phyloP scores from a whole-genome alignment of 2,797 vertebrate species.

The Hozukius guyotensis region DNA sequence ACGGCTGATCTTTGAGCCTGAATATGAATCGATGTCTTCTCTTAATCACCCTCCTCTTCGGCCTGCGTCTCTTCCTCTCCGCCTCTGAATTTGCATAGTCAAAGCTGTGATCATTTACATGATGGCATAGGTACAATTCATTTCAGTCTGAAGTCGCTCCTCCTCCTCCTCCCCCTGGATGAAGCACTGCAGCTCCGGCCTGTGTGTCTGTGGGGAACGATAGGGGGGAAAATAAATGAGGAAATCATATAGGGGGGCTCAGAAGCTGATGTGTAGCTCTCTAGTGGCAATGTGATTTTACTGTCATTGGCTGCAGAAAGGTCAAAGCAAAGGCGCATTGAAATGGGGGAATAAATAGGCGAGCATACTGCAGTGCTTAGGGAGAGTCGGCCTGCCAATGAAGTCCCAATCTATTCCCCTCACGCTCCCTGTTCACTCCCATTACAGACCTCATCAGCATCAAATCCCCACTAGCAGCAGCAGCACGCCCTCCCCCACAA shows the following conservation, averaged over 20 bases:
- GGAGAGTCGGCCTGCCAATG: slow-evolving; percentile 69
- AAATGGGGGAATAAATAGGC: slow-evolving; percentile 74
- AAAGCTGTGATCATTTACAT: slow-evolving; percentile 68
- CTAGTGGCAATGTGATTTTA: slow-evolving; percentile 63
- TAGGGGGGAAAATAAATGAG: slow-evolving; percentile 60
- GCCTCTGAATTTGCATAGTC: slow-evolving; percentile 64
- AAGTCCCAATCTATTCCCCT: slow-evolving; percentile 80
- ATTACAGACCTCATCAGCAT: slow-evolving; percentile 82
- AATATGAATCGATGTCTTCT: slow-evolving; percentile 39
- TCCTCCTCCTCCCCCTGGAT: neutral
- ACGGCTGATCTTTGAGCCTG: slow-evolving; percentile 15
- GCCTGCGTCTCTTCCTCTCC: slow-evolving; percentile 20
- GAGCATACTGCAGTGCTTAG: slow-evolving; percentile 58
- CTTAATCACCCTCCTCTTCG: slow-evolving; percentile 38
- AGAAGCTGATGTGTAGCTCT: slow-evolving; percentile 60
- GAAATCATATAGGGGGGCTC: slow-evolving; percentile 61
- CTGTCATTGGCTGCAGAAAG: slow-evolving; percentile 78
- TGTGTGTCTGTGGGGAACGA: slow-evolving; percentile 37
- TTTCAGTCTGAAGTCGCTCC: slow-evolving; percentile 34
- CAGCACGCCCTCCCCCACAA: slow-evolving; percentile 61
- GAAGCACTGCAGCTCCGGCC: slow-evolving; percentile 11
- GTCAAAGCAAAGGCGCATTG: slow-evolving; percentile 74
- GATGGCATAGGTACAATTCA: slow-evolving; percentile 59
- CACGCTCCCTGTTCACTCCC: slow-evolving; percentile 76
- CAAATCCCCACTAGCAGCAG: slow-evolving; percentile 74